Evolutionary conservation across 1,140 invertebrate species (phyloP).

Genomic region (Diachasma alloeum): DNA sequence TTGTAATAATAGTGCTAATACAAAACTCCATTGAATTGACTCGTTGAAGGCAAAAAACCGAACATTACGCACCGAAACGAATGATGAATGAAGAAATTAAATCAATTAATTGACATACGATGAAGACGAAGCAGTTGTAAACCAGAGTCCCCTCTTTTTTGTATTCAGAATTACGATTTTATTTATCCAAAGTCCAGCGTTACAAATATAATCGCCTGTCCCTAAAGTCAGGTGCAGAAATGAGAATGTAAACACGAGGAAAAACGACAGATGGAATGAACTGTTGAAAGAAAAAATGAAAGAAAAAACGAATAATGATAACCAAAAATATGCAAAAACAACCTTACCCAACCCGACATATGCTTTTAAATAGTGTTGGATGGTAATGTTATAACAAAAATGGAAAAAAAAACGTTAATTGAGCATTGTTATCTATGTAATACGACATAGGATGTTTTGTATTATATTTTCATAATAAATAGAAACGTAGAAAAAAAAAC

Average conservation of each 20-base stretch:
- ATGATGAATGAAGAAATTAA: not conserved
- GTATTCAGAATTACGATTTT: not conserved
- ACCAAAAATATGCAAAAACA: conserved; percentile 39
- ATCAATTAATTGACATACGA: not conserved
- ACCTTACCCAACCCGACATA: conserved; percentile 56
- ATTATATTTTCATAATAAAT: conserved; percentile 77
- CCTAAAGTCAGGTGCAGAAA: not conserved
- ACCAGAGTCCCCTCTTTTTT: not conserved
- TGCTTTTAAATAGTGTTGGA: conserved; percentile 57
- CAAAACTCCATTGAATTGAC: conserved; percentile 61
- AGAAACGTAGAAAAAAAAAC: conserved; percentile 69
- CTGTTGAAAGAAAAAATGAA: conserved; percentile 19
- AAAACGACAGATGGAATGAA: not conserved
- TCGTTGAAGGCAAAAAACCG: conserved; percentile 33
- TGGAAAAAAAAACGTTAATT: conserved; percentile 57
- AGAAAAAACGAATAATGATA: conserved; percentile 23
- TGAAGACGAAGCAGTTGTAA: not conserved
- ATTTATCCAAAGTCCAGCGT: conserved; percentile 24
- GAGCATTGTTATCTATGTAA: conserved; percentile 69
- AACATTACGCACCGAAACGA: conserved; percentile 19
- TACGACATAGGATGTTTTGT: conserved; percentile 74
- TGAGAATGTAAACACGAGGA: not conserved
- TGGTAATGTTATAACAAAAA: conserved; percentile 59
- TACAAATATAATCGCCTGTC: conserved; percentile 15
- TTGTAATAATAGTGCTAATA: conserved; percentile 62